These are phyloP conservation scores for Sturnus vulgaris DNA, from an alignment of 2,113 vertebrate species.

Conservation along the genomic window DNA sequence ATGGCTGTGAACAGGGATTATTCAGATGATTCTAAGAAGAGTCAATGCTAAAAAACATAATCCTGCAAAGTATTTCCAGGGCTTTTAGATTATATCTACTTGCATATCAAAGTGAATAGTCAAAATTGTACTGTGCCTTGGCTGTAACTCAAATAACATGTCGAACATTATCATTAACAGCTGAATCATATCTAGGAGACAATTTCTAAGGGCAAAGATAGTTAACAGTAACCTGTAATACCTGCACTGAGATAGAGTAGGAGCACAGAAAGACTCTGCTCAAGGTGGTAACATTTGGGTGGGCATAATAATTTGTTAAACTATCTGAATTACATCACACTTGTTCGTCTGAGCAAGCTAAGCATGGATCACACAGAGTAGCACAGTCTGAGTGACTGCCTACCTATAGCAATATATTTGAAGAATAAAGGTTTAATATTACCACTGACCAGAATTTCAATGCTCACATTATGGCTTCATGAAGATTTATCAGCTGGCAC, in stretches of 20 bases:
- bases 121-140: neutral
- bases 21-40: neutral
- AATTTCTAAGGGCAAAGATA: neutral
- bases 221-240: neutral
- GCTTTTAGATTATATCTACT: neutral
- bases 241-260: neutral
- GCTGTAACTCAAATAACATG: neutral
- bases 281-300: neutral
- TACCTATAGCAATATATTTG: neutral
- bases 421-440: neutral
- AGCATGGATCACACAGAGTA: neutral
- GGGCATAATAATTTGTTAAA: neutral
- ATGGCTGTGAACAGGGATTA: neutral
- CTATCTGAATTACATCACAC: neutral
- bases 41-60: neutral
- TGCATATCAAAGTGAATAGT: neutral
- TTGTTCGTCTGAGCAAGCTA: neutral
- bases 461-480: neutral
- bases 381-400: neutral
- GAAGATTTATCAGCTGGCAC: neutral
- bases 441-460: conserved; percentile 2
- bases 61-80: neutral
- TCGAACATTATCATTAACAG: neutral
- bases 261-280: neutral
- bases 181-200: neutral